Conservation (phyloP, 2,797 vertebrate species). For the Clamator glandarius region DNA sequence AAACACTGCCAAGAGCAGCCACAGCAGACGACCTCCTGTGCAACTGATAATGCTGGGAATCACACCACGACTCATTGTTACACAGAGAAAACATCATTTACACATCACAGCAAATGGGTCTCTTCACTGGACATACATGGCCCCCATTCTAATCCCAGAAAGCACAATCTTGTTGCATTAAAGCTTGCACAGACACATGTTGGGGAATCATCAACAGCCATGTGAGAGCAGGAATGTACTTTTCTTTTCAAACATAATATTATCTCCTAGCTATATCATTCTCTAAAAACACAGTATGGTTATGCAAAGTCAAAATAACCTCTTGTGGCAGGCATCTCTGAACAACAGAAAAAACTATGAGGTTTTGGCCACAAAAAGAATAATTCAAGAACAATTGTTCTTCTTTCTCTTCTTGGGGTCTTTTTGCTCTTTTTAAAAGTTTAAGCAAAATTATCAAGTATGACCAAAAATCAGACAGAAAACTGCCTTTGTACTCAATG, state of each 20-base stretch:
- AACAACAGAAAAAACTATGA: not conserved
- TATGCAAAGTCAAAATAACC: not conserved
- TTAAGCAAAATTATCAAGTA: not conserved
- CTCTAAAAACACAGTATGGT: not conserved
- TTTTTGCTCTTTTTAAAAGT: not conserved
- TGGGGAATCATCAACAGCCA: not conserved
- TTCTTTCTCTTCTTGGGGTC: not conserved
- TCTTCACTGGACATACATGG: not conserved
- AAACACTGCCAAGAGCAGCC: not conserved
- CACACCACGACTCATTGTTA: rapidly evolving
- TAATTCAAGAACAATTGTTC: not conserved
- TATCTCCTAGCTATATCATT: not conserved
- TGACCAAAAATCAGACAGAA: not conserved
- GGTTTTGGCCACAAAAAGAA: not conserved
- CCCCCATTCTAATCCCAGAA: not conserved
- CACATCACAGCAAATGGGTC: not conserved
- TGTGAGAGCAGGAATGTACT: rapidly evolving
- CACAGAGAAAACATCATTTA: not conserved
- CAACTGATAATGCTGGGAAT: not conserved
- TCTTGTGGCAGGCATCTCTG: not conserved
- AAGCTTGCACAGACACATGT: rapidly evolving
- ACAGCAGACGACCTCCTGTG: not conserved
- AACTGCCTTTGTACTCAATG: not conserved
- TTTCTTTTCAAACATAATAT: not conserved
- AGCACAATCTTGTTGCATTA: not conserved